Evolutionary conservation across 1,140 invertebrate genomes (phyloP).

Genomic region (Temnothorax curvispinosus): DNA sequence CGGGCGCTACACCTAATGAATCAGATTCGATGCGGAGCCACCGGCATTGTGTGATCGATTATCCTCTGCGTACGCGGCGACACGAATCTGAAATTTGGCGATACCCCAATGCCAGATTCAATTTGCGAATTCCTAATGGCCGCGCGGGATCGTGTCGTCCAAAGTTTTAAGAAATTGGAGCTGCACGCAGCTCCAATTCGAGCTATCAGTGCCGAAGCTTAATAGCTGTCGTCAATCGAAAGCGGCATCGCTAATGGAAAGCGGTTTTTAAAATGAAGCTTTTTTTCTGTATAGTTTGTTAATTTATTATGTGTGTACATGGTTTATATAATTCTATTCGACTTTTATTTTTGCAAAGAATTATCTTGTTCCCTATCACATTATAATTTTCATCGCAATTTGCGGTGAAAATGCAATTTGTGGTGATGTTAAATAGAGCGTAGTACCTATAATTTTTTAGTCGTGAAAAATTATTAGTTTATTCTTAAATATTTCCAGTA

Average conservation of each 20-base stretch:
- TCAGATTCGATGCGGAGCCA: slow-evolving; percentile 56
- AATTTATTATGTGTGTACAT: neutral
- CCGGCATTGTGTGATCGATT: slow-evolving; percentile 48
- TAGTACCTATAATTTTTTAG: neutral
- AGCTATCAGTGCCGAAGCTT: neutral
- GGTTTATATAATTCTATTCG: neutral
- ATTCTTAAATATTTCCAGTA: neutral
- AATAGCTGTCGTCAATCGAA: neutral
- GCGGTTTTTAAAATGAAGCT: neutral
- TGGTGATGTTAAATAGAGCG: neutral
- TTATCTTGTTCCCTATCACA: neutral
- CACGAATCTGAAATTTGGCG: slow-evolving; percentile 52
- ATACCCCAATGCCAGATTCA: slow-evolving; percentile 49
- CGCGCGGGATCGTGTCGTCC: neutral
- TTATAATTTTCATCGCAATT: neutral
- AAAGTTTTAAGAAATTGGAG: slow-evolving; percentile 44
- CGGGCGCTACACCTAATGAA: slow-evolving; percentile 61
- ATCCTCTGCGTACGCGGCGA: neutral
- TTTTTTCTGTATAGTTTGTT: neutral
- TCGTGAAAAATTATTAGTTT: neutral
- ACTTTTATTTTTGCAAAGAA: neutral
- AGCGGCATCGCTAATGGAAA: neutral
- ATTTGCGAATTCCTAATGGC: slow-evolving; percentile 46
- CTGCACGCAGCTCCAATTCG: neutral
- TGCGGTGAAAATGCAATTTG: neutral